Evolutionary conservation across 2,113 vertebrate genomes (phyloP).

Genomic region (Rhea pennata): DNA sequence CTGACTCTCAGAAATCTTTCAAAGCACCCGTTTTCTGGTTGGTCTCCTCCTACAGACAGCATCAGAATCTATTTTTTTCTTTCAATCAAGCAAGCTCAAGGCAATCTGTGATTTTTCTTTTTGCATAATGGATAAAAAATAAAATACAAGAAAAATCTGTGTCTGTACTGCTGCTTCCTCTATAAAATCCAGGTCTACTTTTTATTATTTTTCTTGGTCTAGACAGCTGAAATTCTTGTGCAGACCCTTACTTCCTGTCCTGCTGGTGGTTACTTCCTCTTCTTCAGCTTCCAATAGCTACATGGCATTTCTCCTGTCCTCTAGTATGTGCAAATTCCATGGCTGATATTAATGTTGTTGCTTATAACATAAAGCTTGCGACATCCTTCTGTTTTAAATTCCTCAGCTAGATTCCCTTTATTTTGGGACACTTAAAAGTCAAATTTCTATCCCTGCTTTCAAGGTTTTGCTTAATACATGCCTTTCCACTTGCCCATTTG

Average conservation of each 20-base stretch:
- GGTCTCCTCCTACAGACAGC: neutral
- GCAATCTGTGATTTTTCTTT: neutral
- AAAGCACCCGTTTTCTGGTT: neutral
- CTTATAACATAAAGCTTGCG: neutral
- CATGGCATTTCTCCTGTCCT: neutral
- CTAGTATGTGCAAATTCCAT: neutral
- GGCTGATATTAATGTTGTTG: neutral
- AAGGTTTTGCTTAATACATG: neutral
- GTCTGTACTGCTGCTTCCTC: neutral
- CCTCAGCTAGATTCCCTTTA: neutral
- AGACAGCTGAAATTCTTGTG: slow-evolving; percentile 30
- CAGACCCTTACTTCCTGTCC: slow-evolving; percentile 14
- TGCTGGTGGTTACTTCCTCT: neutral
- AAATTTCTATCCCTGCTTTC: slow-evolving; percentile 15
- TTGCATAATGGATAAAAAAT: neutral
- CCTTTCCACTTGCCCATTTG: neutral
- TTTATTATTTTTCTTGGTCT: slow-evolving; percentile 13
- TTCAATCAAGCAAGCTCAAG: neutral
- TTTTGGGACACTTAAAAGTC: neutral
- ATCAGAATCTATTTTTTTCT: neutral
- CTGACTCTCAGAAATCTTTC: neutral
- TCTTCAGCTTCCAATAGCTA: neutral
- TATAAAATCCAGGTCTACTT: neutral
- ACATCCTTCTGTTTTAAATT: neutral
- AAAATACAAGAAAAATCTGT: neutral